phyloP scores from a whole-genome alignment of 2,888 invertebrate species.

The Cheilosia vernalis region DNA sequence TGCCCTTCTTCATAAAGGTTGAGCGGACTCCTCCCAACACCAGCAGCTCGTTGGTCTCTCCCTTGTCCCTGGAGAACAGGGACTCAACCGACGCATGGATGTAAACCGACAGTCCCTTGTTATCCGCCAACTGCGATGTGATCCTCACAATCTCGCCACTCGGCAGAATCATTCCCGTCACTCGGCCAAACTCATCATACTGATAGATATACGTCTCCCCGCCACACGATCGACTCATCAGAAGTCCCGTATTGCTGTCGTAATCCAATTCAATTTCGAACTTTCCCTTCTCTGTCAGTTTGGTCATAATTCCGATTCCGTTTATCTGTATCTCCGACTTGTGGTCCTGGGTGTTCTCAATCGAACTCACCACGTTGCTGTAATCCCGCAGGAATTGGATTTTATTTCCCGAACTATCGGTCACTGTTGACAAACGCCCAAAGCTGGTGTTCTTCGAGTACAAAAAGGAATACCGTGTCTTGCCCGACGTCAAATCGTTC shows the following conservation, averaged over 20 bases:
- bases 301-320: conserved; percentile 95
- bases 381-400: conserved; percentile 96
- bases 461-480: conserved; percentile 96
- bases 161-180: conserved; percentile 93
- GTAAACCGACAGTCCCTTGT: conserved; percentile 90
- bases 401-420: conserved; percentile 96
- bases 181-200: conserved; percentile 94
- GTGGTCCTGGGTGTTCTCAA: conserved; percentile 96
- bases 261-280: conserved; percentile 95
- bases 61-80: conserved; percentile 85
- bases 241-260: conserved; percentile 93
- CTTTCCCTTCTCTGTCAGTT: conserved; percentile 93
- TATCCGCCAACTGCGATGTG: conserved; percentile 90
- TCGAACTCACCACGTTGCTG: conserved; percentile 95
- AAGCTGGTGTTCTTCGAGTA: conserved; percentile 98
- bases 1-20: conserved; percentile 88
- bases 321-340: conserved; percentile 96
- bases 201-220: conserved; percentile 95
- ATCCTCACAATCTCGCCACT: conserved; percentile 95
- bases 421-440: conserved; percentile 96
- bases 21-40: conserved; percentile 88
- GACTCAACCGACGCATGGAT: conserved; percentile 87
- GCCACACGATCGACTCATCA: conserved; percentile 93
- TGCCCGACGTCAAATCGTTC: conserved; percentile 96
- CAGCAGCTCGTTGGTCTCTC: conserved; percentile 85